These are phyloP conservation scores for Nansenia antarctica DNA, from an alignment of 2,113 vertebrate species.

Conservation along the genomic window DNA sequence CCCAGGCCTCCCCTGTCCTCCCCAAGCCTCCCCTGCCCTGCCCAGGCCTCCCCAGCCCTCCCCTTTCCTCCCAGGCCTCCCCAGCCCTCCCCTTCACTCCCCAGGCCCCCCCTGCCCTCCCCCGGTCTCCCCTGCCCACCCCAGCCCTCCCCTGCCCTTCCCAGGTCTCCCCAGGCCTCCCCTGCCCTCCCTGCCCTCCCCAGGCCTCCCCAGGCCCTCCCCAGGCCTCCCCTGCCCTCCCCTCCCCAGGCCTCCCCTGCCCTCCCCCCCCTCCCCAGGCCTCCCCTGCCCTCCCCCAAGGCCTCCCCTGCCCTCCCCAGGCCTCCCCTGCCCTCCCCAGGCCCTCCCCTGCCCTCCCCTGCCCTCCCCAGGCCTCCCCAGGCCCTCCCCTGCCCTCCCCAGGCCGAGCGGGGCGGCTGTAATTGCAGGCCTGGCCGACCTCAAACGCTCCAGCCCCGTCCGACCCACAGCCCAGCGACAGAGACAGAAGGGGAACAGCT, in stretches of 20 bases:
- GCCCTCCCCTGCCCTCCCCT: too few species aligned
- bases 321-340: slow-evolving; percentile 23
- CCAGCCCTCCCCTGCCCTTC: slow-evolving; percentile 22
- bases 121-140: slow-evolving; percentile 21
- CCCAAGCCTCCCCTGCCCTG: slow-evolving; percentile 23
- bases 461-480: background rate
- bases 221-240: slow-evolving; percentile 23
- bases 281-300: slow-evolving; percentile 19
- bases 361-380: slow-evolving; percentile 23
- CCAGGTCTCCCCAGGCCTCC: too few species aligned
- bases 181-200: slow-evolving; percentile 1
- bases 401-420: slow-evolving; percentile 39
- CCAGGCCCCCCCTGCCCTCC: slow-evolving; percentile 23
- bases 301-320: slow-evolving; percentile 23
- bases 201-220: slow-evolving; percentile 24
- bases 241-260: slow-evolving; percentile 15
- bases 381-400: background rate
- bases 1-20: slow-evolving; percentile 23
- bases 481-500: slow-evolving; percentile 47
- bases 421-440: slow-evolving; percentile 45
- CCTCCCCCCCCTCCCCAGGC: slow-evolving; percentile 25
- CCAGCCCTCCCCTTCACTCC: slow-evolving; percentile 1
- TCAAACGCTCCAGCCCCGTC: slow-evolving; percentile 21
- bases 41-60: slow-evolving; percentile 23
- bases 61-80: too few species aligned